A percentile compares a stretch with the other conserved stretches of the same genome.
phyloP scores from a whole-genome alignment of 2,888 invertebrate species.

The Chymomyza caudatula region DNA sequence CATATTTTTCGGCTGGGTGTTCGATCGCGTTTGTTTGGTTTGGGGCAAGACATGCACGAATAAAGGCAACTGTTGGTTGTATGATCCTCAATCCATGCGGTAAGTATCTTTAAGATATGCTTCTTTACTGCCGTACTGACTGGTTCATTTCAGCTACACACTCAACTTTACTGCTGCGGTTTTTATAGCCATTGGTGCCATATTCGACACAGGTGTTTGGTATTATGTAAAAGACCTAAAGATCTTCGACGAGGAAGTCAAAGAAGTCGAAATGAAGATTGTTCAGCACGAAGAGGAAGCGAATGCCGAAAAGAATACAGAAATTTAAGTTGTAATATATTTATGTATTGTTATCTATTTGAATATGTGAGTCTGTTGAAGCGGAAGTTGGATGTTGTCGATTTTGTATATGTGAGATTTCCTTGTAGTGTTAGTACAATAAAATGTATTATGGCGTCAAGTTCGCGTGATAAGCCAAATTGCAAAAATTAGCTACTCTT shows the following conservation, averaged over 20 bases:
- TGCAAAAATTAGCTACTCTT: not conserved
- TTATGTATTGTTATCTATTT: conserved; percentile 37
- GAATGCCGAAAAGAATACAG: conserved; percentile 74
- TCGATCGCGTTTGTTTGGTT: conserved; percentile 82
- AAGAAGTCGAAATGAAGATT: conserved; percentile 75
- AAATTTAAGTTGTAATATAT: conserved; percentile 62
- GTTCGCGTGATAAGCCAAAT: conserved; percentile 45
- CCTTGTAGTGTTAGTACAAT: conserved; percentile 25
- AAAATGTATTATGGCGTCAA: conserved; percentile 35
- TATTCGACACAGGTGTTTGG: conserved; percentile 84
- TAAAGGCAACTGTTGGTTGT: conserved; percentile 87
- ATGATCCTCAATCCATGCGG: conserved; percentile 82
- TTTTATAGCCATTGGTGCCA: conserved; percentile 82
- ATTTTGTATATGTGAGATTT: conserved; percentile 15
- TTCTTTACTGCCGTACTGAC: no score
- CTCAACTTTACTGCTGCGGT: conserved; percentile 83
- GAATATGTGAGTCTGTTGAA: conserved; percentile 44
- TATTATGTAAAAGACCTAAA: conserved; percentile 84
- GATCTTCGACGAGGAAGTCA: conserved; percentile 83
- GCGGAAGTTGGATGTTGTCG: conserved; percentile 14
- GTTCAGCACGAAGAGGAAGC: conserved; percentile 75
- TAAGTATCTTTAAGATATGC: conserved; percentile 27
- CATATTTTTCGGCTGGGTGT: conserved; percentile 85
- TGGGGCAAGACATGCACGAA: conserved; percentile 86
- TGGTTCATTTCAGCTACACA: conserved; percentile 78